These are phyloP conservation scores for Parazoanthus darwini DNA, from an alignment of 92 coral and sea anemone genomes.

Conservation along the genomic window DNA sequence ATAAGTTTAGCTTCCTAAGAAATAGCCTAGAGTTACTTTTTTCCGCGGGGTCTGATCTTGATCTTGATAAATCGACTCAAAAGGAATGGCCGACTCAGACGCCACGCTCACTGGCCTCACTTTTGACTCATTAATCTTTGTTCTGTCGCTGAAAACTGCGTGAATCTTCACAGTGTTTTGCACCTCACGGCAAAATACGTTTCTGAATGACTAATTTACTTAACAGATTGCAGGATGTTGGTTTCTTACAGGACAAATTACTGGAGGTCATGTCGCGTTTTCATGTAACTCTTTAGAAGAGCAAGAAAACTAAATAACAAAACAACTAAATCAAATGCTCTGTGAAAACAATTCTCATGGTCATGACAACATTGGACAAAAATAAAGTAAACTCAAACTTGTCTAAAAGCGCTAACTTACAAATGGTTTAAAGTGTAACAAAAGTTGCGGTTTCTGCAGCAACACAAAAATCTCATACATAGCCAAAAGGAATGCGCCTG, in stretches of 20 bases:
- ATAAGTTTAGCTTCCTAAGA: conserved; percentile 32
- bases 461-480: background rate
- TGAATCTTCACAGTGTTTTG: background rate
- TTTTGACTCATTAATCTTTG: background rate
- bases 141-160: background rate
- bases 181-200: conserved; percentile 6
- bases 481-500: background rate
- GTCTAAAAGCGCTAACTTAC: background rate
- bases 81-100: background rate
- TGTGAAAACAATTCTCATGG: background rate
- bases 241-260: background rate
- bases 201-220: background rate
- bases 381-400: background rate
- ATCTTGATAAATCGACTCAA: background rate
- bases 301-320: conserved; percentile 12
- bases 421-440: too few species aligned
- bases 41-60: conserved; percentile 9
- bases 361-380: background rate
- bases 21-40: conserved; percentile 21
- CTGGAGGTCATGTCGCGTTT: conserved; percentile 24
- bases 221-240: conserved; percentile 12
- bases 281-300: conserved; percentile 4
- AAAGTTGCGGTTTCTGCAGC: background rate
- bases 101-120: background rate
- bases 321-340: background rate